A percentile compares a stretch with the other conserved stretches of the same genome.
Conservation (phyloP, 2,888 invertebrate genomes). For the Proisotoma minuta region DNA sequence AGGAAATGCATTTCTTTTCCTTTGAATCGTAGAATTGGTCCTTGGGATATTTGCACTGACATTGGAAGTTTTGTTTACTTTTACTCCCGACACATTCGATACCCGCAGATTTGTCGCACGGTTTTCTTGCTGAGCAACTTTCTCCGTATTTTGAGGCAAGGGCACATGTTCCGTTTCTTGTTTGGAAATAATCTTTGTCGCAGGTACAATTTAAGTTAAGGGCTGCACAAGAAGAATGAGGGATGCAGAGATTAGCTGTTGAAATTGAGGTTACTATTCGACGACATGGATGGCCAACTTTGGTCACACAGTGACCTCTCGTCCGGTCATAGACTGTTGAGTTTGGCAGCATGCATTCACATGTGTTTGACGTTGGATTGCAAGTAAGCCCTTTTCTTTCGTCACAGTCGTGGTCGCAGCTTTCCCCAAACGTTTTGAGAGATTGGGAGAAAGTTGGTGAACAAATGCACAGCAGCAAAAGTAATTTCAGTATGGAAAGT, state of each 20-base stretch:
- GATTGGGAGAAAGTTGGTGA: constrained; percentile 21
- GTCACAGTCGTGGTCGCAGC: constrained; percentile 34
- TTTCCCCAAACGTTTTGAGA: constrained; percentile 28
- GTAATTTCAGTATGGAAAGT: too few species aligned
- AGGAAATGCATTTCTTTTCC: constrained; percentile 28
- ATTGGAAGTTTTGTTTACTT: constrained; percentile 7
- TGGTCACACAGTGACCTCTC: constrained; percentile 21
- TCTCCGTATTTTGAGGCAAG: constrained; percentile 34
- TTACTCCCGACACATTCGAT: constrained; percentile 5
- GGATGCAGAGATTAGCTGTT: constrained; percentile 22
- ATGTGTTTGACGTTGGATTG: constrained; percentile 23
- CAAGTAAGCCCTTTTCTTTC: constrained; percentile 29
- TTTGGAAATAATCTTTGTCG: constrained; percentile 30
- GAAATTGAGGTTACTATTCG: constrained; percentile 1
- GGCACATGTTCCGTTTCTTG: constrained; percentile 32
- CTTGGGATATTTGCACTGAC: constrained; percentile 30
- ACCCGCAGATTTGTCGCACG: constrained; percentile 20
- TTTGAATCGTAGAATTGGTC: constrained; percentile 26
- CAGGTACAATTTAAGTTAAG: constrained; percentile 19
- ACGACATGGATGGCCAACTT: constrained; percentile 15
- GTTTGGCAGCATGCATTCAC: constrained; percentile 31
- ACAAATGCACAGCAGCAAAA: too few species aligned
- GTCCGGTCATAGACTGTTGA: constrained; percentile 25
- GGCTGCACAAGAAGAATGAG: constrained; percentile 23
- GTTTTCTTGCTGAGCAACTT: constrained; percentile 13